A percentile compares a stretch with the other conserved stretches of the same genome.
Conservation (phyloP, 2,888 invertebrate genomes). For the Pharmacophagus antenor region DNA sequence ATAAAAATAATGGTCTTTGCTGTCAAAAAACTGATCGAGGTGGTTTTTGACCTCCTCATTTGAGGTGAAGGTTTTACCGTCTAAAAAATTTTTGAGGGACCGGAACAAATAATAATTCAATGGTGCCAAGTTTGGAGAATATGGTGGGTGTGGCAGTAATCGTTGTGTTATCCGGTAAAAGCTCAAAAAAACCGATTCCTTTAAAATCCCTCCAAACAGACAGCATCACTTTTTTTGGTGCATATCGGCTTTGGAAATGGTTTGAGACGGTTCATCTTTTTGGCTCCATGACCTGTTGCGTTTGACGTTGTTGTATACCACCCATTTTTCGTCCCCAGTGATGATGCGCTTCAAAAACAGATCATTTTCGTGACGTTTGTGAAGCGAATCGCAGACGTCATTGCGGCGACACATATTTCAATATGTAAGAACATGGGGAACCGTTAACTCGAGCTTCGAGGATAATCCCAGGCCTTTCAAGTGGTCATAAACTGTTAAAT, state of each 20-base stretch:
- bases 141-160: conserved; percentile 4
- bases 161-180: conserved; percentile 1
- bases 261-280: conserved; percentile 37
- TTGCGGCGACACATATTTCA: conserved; percentile 8
- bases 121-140: not conserved
- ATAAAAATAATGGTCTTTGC: no score
- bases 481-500: no score
- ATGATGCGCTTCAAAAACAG: not conserved
- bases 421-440: conserved; percentile 11
- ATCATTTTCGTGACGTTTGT: conserved; percentile 26
- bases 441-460: conserved; percentile 9
- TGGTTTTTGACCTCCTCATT: no score
- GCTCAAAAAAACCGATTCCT: not conserved
- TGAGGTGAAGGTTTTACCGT: no score
- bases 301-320: conserved; percentile 11
- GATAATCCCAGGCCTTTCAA: no score
- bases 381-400: conserved; percentile 7
- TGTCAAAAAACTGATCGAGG: no score
- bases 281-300: conserved; percentile 36
- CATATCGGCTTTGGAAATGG: conserved; percentile 24
- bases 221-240: conserved; percentile 30
- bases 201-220: not conserved
- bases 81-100: no score
- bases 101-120: no score
- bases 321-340: no score